Base-by-base conservation (phyloP, 2,888 invertebrate genomes). In the Tachina grossa region DNA sequence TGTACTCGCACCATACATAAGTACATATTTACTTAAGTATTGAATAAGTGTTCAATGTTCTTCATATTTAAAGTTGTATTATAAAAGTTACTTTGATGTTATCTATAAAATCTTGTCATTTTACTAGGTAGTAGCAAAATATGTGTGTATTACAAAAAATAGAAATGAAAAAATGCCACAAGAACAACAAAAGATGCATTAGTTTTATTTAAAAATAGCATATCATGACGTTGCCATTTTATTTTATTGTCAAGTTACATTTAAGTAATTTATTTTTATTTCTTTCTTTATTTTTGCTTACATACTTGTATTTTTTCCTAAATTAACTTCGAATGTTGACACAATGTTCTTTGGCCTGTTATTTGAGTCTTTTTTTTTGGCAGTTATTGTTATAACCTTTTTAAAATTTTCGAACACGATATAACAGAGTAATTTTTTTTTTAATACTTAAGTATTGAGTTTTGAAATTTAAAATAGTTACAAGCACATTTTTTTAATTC, bases 171-270 rank as follows among this genome's bases (percentile, higher is more conserved):
- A 63, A 45, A 22, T 55, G 10, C 47, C 57, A 14, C 19, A 22
- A 65, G 43, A 63, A 75, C 31, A 43, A 31, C 31, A 47, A 16
- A 43, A 72, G 57, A 72, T 59, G 65, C 65, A 55, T 31, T 31
- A 55, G 39, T 19, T 13, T 31, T 45, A n/a, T 9, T 11, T 39
- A 55, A 49, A 68, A 65, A 51, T 55, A 31, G 61, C 68, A 81
- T 78, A 85, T 72, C 80, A 78, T 74, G 74, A 78, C 43, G 63
- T 65, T 76, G 76, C 53, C 80, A 84, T 85, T 78, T 78, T 76
- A 84, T 71, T 84, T 80, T 76, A 80, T 57, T 75, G 45, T 39
- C 31, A 45, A 63, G 43, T 49, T 49, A 22, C 45, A 66, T 51
- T 49, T 49, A 49, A 39, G 19, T 43, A 45, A 53, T 65, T 41